phyloP scores from a whole-genome alignment of 1,140 invertebrate genomes.

The Drosophila nigromelanica region DNA sequence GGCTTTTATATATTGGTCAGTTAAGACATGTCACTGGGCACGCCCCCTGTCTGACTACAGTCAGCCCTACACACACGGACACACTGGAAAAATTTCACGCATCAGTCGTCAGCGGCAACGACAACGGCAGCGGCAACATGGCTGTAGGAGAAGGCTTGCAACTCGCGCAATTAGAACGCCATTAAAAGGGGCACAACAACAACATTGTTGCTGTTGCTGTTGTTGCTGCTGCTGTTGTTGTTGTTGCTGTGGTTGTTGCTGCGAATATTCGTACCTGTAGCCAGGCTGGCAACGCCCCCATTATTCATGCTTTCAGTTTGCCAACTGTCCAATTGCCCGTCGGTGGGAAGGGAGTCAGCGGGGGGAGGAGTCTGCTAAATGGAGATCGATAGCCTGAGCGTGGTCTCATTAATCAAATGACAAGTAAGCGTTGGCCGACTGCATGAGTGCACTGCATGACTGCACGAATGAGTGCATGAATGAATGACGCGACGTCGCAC shows the following conservation, averaged over 20 bases:
- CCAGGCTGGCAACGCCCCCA: constrained; percentile 66
- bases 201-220: constrained; percentile 25
- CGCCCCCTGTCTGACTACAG: constrained; percentile 44
- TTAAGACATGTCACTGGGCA: constrained; percentile 77
- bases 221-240: too few species aligned
- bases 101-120: constrained; percentile 30
- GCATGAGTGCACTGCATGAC: constrained; percentile 26
- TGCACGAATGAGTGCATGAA: constrained; percentile 40
- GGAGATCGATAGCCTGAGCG: constrained; percentile 82
- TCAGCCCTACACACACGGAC: constrained; percentile 3
- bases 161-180: constrained; percentile 56
- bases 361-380: constrained; percentile 67
- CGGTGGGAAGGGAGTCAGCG: not conserved
- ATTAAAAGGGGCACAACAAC: constrained; percentile 50
- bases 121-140: constrained; percentile 25
- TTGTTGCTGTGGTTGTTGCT: constrained; percentile 12
- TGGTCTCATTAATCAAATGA: constrained; percentile 84
- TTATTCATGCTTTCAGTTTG: constrained; percentile 66
- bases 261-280: constrained; percentile 42
- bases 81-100: constrained; percentile 39
- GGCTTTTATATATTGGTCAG: constrained; percentile 74
- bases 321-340: constrained; percentile 32
- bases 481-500: constrained; percentile 40
- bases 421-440: constrained; percentile 63
- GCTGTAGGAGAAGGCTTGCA: constrained; percentile 37